Base-by-base conservation (phyloP, 2,113 vertebrate species). In the Menidia beryllina region DNA sequence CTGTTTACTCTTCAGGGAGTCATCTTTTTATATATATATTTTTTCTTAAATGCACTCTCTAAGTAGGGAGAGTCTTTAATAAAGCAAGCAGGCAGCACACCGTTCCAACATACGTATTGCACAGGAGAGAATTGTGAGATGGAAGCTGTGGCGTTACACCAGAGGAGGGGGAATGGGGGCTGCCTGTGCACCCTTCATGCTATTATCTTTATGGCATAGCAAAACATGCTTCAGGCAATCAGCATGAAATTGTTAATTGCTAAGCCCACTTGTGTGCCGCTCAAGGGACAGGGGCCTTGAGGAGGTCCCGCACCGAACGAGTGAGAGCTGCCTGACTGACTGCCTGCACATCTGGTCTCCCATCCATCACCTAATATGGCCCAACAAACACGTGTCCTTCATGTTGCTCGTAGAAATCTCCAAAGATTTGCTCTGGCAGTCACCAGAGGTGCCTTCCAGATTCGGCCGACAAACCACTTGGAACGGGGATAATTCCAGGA, bases 171-270 rank as follows among this genome's bases (percentile, higher is more conserved):
- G 82, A 54, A 69, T 73, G 71, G 77, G 90, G 72, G 80, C 86
- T 77, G 86, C 89, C 75, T 63, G 87, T 87, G 69, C 77, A 77
- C 92, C 92, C 61, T 79, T 91, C 88, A 89, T 94, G 94, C 94
- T 93, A 63, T 95, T 95, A 93, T 94, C 93, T 96, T 95, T 93
- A 93, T 95, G 93, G 93, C 92, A 62, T 79, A 91, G 93, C 90
- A 93, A 93, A 95, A 92, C 94, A 91, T 87, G 94, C 95, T 95
- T 91, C 93, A 92, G 96, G 95, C 96, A 95, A 93, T 96, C 94
- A 94, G 94, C 94, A 88, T 94, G 95, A 95, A 96, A 94, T 95
- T 94, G 91, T 93, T 96, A 96, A 96, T 97, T 96, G 95, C 95
- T 93, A 90, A 92, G 74, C 94, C 95, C 92, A 88, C 95, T 95